Base-by-base conservation (phyloP, 1,140 invertebrate genomes). In the Drosophila pachea region DNA sequence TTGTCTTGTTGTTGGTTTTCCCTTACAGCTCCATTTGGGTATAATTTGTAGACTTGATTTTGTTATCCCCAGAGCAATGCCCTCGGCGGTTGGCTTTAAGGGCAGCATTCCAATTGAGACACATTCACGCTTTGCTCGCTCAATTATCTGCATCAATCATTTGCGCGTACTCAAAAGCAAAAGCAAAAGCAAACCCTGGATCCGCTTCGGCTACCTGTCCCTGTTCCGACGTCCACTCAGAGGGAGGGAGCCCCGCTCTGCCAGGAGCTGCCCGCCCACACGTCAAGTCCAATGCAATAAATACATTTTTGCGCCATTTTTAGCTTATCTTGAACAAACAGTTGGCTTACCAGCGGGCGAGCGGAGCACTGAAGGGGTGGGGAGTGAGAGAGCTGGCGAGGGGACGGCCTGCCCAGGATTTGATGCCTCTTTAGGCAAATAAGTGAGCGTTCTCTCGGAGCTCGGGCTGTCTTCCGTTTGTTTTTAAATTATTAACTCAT, bases 401-500 rank as follows among this genome's bases (percentile, higher is more conserved):
- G 31, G 9, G 12, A 2, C 29, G 33, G 32, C 35, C 8, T 48
- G 61, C 31, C 50, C 16, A 9, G 33, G 50, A 47, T 29, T 54
- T 53, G 48, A 43, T 43, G 45, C 42, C 67, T 56, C 36, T 64
- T 65, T 69, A 52, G 36, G 53, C 53, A 69, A 65, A 69, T 64
- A 36, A 68, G 54, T 64, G 43, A 4, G 6, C 40, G 29, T 50
- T 2, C 0, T 42, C 7, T 14, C 14, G 22, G 22, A 3, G n/a
- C 7, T 12, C 2, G n/a, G 40, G 16, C 4, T 49, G 42, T 22
- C 31, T 40, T 70, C 58, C 54, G 54, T 70, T 74, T 72, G 68
- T 72, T 63, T 74, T 74, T 66, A 74, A 74, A 71, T 74, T 74
- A 74, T 74, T 71, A 74, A 71, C 50, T 56, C 68, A 47, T 52